phyloP scores from a whole-genome alignment of 2,113 vertebrate genomes.

The Coryphaenoides rupestris region DNA sequence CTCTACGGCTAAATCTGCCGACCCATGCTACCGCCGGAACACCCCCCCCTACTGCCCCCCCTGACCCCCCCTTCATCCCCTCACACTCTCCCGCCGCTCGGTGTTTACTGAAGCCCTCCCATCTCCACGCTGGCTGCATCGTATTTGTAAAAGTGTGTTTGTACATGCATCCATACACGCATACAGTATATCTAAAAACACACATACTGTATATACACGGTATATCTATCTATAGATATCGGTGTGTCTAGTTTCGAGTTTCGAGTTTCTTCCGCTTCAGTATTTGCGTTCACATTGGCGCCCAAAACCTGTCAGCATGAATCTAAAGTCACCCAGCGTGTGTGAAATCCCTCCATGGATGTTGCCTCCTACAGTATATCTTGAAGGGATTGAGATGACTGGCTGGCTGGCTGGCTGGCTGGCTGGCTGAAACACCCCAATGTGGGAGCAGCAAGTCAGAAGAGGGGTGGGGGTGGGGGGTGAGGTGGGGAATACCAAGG shows the following conservation, averaged over 20 bases:
- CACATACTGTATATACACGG: too few relatives aligned
- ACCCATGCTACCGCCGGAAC: constrained; percentile 67
- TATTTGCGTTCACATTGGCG: too few relatives aligned
- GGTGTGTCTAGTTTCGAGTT: too few relatives aligned
- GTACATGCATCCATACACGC: not conserved
- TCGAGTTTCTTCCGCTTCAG: too few relatives aligned
- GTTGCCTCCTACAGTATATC: not conserved
- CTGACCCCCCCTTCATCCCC: too few relatives aligned
- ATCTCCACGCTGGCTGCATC: constrained; percentile 50
- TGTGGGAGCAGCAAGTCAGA: constrained; percentile 38
- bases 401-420: too few relatives aligned
- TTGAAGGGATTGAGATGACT: constrained; percentile 40
- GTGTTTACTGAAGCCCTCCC: constrained; percentile 67
- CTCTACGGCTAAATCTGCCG: constrained; percentile 62
- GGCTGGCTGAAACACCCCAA: constrained; percentile 56
- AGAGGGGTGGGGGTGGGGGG: constrained; percentile 36
- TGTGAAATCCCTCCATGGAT: constrained; percentile 36
- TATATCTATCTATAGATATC: too few relatives aligned
- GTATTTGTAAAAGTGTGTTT: constrained; percentile 47
- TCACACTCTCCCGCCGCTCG: constrained; percentile 37
- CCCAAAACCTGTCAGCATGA: constrained; percentile 36
- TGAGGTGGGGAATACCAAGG: constrained; percentile 43
- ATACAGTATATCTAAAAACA: constrained; percentile 24
- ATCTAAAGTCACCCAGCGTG: constrained; percentile 43
- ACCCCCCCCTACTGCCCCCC: too few relatives aligned